Percentiles rank a stretch among this genome's conserved stretches.
Conservation (phyloP, 2,113 vertebrate species). For the Monopterus albus region DNA sequence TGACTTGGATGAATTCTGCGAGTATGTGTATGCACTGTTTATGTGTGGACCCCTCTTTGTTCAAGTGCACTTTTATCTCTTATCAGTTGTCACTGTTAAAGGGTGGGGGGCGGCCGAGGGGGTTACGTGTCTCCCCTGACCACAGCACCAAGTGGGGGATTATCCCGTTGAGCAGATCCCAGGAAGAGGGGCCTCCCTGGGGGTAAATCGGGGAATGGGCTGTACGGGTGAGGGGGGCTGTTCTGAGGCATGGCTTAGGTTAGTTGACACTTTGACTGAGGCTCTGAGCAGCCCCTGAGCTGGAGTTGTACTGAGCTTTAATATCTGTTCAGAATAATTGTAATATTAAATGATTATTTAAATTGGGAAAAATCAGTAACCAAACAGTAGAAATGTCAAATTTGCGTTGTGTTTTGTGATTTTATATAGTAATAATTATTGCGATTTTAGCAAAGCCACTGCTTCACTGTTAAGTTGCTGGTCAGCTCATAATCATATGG, state of each 20-base stretch:
- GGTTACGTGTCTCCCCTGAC: conserved; percentile 55
- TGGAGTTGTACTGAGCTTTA: too few relatives aligned
- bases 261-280: conserved; percentile 53
- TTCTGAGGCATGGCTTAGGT: conserved; percentile 70
- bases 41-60: conserved; percentile 8
- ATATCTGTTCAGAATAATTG: too few relatives aligned
- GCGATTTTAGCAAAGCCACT: neutral
- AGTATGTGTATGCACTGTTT: neutral
- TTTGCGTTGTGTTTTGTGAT: neutral
- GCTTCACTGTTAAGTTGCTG: neutral
- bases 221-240: conserved; percentile 7
- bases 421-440: neutral
- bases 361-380: conserved; percentile 7
- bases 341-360: too few relatives aligned
- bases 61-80: neutral
- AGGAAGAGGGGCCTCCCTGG: conserved; percentile 59
- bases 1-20: neutral
- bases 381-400: conserved; percentile 10
- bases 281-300: conserved; percentile 45
- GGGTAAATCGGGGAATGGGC: conserved; percentile 11
- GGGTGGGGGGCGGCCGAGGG: conserved; percentile 1
- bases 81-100: conserved; percentile 5
- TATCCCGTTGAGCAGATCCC: conserved; percentile 69
- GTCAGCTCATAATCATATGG: too few relatives aligned
- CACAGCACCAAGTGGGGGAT: conserved; percentile 77